Percentiles rank a stretch among this genome's conserved stretches.
Evolutionary conservation across 1,140 invertebrate genomes (phyloP).

Genomic region (Brachionus rubens): DNA sequence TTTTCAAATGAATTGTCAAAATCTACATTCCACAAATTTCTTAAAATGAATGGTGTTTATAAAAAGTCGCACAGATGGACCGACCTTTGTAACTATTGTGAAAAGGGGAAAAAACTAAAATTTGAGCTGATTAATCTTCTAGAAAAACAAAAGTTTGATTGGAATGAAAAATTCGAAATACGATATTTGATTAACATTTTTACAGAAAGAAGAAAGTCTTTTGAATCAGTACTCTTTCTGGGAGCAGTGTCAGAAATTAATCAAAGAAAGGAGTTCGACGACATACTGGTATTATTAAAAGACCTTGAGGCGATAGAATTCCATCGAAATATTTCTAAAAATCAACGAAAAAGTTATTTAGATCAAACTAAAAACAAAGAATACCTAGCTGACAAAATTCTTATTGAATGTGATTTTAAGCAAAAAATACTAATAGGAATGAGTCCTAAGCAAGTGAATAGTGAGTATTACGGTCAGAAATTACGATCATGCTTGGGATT

Average conservation of each 20-base stretch:
- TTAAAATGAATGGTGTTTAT: background rate
- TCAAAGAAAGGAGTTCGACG: background rate
- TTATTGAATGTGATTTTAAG: slow-evolving; percentile 26
- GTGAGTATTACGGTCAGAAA: slow-evolving; percentile 13
- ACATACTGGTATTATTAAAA: slow-evolving; percentile 1
- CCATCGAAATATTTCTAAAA: slow-evolving; percentile 23
- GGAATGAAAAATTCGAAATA: no score
- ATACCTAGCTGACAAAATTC: background rate
- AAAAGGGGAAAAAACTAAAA: background rate
- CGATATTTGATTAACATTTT: no score
- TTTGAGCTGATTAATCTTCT: background rate
- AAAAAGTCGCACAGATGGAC: background rate
- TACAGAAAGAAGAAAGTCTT: no score
- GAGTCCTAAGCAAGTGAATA: slow-evolving; percentile 8
- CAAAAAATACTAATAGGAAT: slow-evolving; percentile 28
- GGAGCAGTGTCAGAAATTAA: no score
- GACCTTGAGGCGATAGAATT: background rate
- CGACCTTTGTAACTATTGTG: slow-evolving; percentile 17
- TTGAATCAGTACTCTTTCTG: no score
- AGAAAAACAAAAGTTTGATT: background rate
- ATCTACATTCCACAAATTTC: background rate
- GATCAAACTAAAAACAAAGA: background rate
- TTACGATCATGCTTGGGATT: background rate
- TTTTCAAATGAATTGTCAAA: background rate
- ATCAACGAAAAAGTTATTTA: background rate